Conservation (phyloP, 2,113 vertebrate genomes). For the Tichodroma muraria region DNA sequence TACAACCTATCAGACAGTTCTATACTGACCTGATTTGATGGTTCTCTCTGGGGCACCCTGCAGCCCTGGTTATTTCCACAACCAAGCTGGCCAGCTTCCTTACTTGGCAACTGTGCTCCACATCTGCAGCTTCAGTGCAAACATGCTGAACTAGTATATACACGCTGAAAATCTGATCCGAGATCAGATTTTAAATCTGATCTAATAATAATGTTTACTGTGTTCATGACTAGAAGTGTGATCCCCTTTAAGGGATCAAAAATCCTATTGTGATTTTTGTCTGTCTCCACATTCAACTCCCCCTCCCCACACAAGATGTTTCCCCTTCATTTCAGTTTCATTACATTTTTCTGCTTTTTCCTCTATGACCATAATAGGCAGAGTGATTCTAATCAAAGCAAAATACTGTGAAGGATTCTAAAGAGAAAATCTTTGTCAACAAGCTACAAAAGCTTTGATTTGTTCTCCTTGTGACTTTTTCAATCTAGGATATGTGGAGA, state of each 20-base stretch:
- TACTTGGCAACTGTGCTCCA: conserved; percentile 25
- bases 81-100: conserved; percentile 56
- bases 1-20: conserved; percentile 67
- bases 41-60: conserved; percentile 64
- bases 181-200: background rate
- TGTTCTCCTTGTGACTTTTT: background rate
- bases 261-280: background rate
- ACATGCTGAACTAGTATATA: background rate
- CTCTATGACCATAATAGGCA: background rate
- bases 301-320: background rate
- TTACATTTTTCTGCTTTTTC: background rate
- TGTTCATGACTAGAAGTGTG: background rate
- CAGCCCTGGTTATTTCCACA: conserved; percentile 67
- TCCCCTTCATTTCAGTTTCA: background rate
- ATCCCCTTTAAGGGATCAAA: background rate
- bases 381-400: background rate
- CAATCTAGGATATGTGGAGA: background rate
- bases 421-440: background rate
- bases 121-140: conserved; percentile 36
- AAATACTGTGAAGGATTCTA: background rate
- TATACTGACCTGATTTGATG: conserved; percentile 66
- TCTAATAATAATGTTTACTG: background rate
- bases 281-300: background rate
- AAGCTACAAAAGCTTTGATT: background rate
- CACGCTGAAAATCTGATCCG: background rate